Evolutionary conservation across 2,797 vertebrate genomes (phyloP).

Genomic region (Gephyroberyx darwinii): DNA sequence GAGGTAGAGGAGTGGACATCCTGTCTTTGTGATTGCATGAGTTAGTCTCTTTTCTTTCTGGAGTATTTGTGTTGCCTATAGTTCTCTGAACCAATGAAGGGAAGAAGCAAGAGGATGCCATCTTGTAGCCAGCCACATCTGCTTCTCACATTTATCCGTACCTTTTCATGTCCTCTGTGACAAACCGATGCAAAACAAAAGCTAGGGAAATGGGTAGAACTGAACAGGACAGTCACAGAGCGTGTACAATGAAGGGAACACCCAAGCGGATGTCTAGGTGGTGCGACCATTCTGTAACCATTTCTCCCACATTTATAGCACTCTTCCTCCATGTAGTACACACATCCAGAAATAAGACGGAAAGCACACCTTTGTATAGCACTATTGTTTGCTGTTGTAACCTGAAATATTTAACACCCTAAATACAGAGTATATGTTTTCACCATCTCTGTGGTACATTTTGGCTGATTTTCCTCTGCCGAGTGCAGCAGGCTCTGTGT

Average conservation of each 20-base stretch:
- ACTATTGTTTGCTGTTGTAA: conserved; percentile 63
- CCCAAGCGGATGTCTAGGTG: conserved; percentile 66
- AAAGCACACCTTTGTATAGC: conserved; percentile 51
- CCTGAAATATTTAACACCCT: conserved; percentile 14
- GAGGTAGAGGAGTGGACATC: conserved; percentile 31
- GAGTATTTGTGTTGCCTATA: conserved; percentile 28
- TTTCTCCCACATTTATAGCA: conserved; percentile 11
- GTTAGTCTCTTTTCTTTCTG: conserved; percentile 37
- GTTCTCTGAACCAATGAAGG: conserved; percentile 21
- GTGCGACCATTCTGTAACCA: conserved; percentile 42
- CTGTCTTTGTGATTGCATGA: conserved; percentile 36
- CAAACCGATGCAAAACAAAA: conserved; percentile 67
- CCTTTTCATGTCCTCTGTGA: conserved; percentile 60
- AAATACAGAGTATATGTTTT: conserved; percentile 1
- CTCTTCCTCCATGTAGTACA: conserved; percentile 25
- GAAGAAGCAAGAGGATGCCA: conserved; percentile 42
- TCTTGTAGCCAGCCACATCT: conserved; percentile 72
- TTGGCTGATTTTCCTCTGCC: conserved; percentile 16
- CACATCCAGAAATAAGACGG: conserved; percentile 49
- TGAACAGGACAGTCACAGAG: conserved; percentile 47
- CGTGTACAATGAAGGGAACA: conserved; percentile 68
- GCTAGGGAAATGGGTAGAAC: conserved; percentile 73
- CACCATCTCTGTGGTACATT: background rate
- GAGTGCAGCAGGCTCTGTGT: conserved; percentile 3
- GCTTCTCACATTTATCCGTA: conserved; percentile 75